Evolutionary conservation across 2,888 invertebrate genomes (phyloP), one percentile per base, ranked within the genome.

Genomic region (Hypomecis punctinalis): DNA sequence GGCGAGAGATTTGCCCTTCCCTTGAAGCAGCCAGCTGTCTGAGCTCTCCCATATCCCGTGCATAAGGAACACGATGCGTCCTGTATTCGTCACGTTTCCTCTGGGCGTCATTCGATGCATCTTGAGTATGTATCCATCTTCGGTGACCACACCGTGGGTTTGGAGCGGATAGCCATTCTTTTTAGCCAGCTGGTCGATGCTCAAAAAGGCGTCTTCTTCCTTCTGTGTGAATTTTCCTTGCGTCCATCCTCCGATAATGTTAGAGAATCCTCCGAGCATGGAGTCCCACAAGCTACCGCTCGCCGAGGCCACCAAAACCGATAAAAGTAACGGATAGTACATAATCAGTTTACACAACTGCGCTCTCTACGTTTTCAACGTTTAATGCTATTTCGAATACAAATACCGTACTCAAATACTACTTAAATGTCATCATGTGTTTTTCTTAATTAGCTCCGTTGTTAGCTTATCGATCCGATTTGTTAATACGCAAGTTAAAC

Each of bases 41-140:
- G 80, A 78, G 9, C 76, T 75, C 13, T 95, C 94, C 9, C 96
- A 78, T 6, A 98, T 87, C 0, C 98, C 98, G 77, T 98, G 97
- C 88, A 97, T 97, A 52, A 97, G 83, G 72, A 97, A 94, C 65
- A 95, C 94, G 0, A 93, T 95, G 0, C 74, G 69, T 10, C 78
- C 73, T 6, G 72, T 84, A 7, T 63, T 65, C 5, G 63, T 67
- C 0, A 43, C 58, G 13, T 75, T 72, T 48, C 48, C 76, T 4
- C 69, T 71, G 4, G 63, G 67, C 0, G 78, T 78, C 39, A 91
- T 81, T 68, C 91, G 80, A 64, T 90, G 86, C 11, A 91, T 43
- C 5, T 76, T 80, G 51, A 91, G 68, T 37, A 87, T 75, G 63
- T 89, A 91, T 0, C 84, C 85, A 60, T 91, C 91, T 67, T 84